phyloP scores from a whole-genome alignment of 2,888 invertebrate genomes.

The Melieria crassipennis region DNA sequence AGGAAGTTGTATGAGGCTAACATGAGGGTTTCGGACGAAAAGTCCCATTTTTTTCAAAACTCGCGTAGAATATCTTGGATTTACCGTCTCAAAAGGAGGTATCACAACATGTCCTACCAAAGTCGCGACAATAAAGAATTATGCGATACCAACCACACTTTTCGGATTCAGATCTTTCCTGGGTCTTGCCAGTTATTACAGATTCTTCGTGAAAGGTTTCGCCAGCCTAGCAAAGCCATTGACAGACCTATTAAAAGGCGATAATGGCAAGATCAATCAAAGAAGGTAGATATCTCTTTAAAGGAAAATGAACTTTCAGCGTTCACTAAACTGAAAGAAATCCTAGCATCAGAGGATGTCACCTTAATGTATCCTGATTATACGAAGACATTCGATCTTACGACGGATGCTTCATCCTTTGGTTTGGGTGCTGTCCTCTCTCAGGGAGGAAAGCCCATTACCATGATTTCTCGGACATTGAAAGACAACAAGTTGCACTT shows the following conservation, averaged over 20 bases:
- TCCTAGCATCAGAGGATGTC: slow-evolving; percentile 34
- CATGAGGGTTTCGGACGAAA: slow-evolving; percentile 28
- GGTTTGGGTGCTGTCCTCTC: slow-evolving; percentile 8
- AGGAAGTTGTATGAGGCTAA: slow-evolving; percentile 20
- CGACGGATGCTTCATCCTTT: slow-evolving; percentile 16
- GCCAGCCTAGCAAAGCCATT: slow-evolving; percentile 20
- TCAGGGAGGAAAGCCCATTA: slow-evolving; percentile 9
- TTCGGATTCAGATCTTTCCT: slow-evolving; percentile 3
- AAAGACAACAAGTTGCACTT: neutral
- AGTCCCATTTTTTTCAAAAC: slow-evolving; percentile 30
- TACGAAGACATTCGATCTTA: slow-evolving; percentile 38
- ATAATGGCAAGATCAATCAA: slow-evolving; percentile 16
- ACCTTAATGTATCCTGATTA: slow-evolving; percentile 38
- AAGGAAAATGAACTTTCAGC: slow-evolving; percentile 8
- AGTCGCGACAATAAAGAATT: slow-evolving; percentile 22
- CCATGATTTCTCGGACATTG: slow-evolving; percentile 11
- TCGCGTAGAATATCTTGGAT: slow-evolving; percentile 3
- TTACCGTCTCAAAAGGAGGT: slow-evolving; percentile 3
- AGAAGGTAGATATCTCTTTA: slow-evolving; percentile 9
- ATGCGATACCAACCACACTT: neutral
- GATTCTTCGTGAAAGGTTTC: slow-evolving; percentile 21
- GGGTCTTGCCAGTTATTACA: neutral
- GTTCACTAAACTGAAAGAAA: slow-evolving; percentile 22
- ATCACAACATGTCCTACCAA: slow-evolving; percentile 9
- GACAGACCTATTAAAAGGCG: slow-evolving; percentile 6